Evolutionary conservation across 2,888 invertebrate species (phyloP).

Genomic region (Drosophila mimica): DNA sequence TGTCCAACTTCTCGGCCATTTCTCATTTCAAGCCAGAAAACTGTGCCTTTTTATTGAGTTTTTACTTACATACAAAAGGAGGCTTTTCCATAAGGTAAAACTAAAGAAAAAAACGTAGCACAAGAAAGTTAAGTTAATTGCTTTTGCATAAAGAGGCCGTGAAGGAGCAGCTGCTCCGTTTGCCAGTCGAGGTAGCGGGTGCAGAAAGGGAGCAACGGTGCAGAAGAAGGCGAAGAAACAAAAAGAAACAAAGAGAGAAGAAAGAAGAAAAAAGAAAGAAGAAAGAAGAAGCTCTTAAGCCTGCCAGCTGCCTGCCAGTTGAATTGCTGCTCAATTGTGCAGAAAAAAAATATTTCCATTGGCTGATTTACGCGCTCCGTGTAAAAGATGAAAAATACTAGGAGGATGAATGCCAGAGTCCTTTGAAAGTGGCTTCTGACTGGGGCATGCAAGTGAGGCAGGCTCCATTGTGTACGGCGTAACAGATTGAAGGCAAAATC

Average conservation of each 20-base stretch:
- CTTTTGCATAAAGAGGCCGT: conserved; percentile 61
- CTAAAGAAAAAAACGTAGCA: conserved; percentile 10
- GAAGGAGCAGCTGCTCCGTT: conserved; percentile 52
- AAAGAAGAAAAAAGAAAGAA: conserved; percentile 24
- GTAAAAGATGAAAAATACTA: conserved; percentile 23
- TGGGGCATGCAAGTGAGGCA: conserved; percentile 8
- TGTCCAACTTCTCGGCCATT: conserved; percentile 19
- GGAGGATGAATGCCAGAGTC: conserved; percentile 14
- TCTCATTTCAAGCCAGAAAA: conserved; percentile 43
- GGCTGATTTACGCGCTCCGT: conserved; percentile 54
- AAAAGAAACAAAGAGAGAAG: conserved; percentile 1
- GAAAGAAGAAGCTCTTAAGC: conserved; percentile 29
- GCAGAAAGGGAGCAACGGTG: conserved; percentile 12
- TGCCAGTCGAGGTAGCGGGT: conserved; percentile 11
- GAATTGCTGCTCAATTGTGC: conserved; percentile 70
- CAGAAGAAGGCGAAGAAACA: conserved; percentile 5
- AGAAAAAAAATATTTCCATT: conserved; percentile 68
- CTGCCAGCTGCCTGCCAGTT: conserved; percentile 26
- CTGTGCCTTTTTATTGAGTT: conserved; percentile 44
- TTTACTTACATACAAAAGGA: conserved; percentile 28
- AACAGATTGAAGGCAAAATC: conserved; percentile 4
- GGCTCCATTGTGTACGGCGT: conserved; percentile 1
- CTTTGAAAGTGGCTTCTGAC: conserved; percentile 22
- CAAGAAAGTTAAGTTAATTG: conserved; percentile 71
- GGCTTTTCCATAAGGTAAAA: conserved; percentile 28